phyloP scores from a whole-genome alignment of 2,888 invertebrate genomes.

The Globia sparganii region DNA sequence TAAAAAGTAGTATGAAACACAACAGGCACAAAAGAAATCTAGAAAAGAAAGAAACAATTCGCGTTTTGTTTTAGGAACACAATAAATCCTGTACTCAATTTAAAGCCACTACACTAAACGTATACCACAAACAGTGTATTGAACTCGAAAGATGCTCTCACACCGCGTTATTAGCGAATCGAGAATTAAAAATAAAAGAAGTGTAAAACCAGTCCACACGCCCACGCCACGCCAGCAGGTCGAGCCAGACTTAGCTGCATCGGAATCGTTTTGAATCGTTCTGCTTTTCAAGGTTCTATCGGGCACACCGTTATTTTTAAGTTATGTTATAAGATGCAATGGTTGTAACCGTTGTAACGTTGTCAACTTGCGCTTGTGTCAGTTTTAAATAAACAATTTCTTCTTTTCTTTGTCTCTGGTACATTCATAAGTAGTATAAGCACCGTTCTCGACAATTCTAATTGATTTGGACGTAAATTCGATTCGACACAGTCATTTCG shows the following conservation, averaged over 20 bases:
- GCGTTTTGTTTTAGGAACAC: conserved; percentile 43
- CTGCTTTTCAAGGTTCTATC: conserved; percentile 61
- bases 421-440: conserved; percentile 17
- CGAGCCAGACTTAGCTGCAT: conserved; percentile 64
- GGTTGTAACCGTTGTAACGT: conserved; percentile 26
- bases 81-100: conserved; percentile 26
- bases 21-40: neutral
- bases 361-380: conserved; percentile 27
- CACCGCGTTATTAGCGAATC: conserved; percentile 79
- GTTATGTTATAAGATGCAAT: conserved; percentile 20
- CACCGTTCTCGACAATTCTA: conserved; percentile 41
- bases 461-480: conserved; percentile 53
- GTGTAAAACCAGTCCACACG: conserved; percentile 71
- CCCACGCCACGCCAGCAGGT: conserved; percentile 77
- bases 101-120: conserved; percentile 50
- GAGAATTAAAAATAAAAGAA: conserved; percentile 73
- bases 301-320: conserved; percentile 62
- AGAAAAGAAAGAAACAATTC: neutral
- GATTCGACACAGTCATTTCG: conserved; percentile 46
- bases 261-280: conserved; percentile 46
- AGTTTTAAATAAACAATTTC: conserved; percentile 38
- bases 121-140: conserved; percentile 71
- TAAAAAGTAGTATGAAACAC: neutral
- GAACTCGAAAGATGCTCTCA: conserved; percentile 74
- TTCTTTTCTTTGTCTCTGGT: conserved; percentile 35